These are phyloP conservation scores for Oryzias dopingdopingensis DNA, from an alignment of 2,797 vertebrate genomes.

Conservation along the genomic window DNA sequence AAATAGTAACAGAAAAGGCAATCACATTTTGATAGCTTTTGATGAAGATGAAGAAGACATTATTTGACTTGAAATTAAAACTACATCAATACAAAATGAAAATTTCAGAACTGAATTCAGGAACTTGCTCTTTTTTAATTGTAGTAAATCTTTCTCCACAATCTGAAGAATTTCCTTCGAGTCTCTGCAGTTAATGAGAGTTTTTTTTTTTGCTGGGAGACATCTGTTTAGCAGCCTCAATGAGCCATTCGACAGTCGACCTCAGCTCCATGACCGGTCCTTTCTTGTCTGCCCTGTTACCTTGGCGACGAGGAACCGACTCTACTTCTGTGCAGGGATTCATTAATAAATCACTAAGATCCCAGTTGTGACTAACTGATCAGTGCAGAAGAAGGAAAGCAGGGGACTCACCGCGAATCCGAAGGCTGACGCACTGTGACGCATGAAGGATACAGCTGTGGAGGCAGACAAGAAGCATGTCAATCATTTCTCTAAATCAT, in stretches of 20 bases:
- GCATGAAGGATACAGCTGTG: conserved; percentile 95
- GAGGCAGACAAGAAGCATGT: conserved; percentile 29
- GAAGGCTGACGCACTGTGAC: conserved; percentile 96
- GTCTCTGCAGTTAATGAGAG: conserved; percentile 1
- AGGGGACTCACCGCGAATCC: conserved; percentile 95
- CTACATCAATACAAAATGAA: too few relatives aligned
- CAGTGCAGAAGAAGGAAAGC: conserved; percentile 44
- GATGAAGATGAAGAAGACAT: too few relatives aligned
- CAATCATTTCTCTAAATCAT: not conserved
- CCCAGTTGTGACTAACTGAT: conserved; percentile 64
- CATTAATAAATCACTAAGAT: conserved; percentile 56
- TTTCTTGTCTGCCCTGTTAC: conserved; percentile 53
- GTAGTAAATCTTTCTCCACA: too few relatives aligned
- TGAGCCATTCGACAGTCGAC: conserved; percentile 23
- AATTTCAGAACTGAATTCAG: conserved; percentile 15
- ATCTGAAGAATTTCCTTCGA: conserved; percentile 10
- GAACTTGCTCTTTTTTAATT: not conserved
- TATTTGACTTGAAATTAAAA: too few relatives aligned
- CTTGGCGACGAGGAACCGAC: conserved; percentile 62
- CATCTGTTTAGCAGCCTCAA: conserved; percentile 16
- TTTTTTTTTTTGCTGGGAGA: conserved; percentile 5
- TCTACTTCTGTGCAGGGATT: conserved; percentile 22
- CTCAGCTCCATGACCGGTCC: not conserved
- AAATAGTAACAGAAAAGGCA: too few relatives aligned
- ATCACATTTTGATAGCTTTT: too few relatives aligned